Evolutionary conservation across 2,113 vertebrate genomes (phyloP).

Genomic region (Entomyzon cyanotis): DNA sequence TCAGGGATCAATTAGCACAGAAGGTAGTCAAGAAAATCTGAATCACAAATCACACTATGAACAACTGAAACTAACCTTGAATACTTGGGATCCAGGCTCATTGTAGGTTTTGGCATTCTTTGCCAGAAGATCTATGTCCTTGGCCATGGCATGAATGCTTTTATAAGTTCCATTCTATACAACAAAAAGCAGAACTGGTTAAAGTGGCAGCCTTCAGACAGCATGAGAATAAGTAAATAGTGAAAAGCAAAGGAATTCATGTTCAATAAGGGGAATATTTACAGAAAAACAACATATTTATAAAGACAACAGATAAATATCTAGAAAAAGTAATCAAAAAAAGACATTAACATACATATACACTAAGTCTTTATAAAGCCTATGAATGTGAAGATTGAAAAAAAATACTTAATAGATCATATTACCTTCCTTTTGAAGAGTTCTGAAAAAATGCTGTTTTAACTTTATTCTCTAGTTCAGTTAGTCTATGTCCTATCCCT

Average conservation of each 20-base stretch:
- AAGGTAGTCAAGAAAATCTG: background rate
- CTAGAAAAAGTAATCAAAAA: background rate
- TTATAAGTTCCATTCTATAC: constrained; percentile 89
- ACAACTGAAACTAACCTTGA: constrained; percentile 85
- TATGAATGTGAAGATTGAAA: background rate
- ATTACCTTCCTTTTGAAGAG: background rate
- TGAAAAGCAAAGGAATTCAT: background rate
- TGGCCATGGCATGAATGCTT: constrained; percentile 91
- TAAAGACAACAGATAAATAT: background rate
- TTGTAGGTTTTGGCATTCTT: constrained; percentile 99
- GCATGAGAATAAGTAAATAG: background rate
- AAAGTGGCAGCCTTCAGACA: background rate
- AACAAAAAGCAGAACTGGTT: constrained; percentile 43
- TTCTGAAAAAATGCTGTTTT: background rate
- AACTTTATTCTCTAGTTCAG: background rate
- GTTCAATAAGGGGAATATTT: background rate
- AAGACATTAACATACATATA: background rate
- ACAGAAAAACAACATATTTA: background rate
- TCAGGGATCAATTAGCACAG: background rate
- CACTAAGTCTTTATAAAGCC: background rate
- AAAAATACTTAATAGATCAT: background rate
- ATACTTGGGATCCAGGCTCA: constrained; percentile 97
- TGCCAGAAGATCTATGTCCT: constrained; percentile 94
- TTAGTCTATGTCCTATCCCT: background rate
- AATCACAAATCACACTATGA: background rate